phyloP scores from a whole-genome alignment of 2,888 invertebrate genomes.

The Aradus depressus region DNA sequence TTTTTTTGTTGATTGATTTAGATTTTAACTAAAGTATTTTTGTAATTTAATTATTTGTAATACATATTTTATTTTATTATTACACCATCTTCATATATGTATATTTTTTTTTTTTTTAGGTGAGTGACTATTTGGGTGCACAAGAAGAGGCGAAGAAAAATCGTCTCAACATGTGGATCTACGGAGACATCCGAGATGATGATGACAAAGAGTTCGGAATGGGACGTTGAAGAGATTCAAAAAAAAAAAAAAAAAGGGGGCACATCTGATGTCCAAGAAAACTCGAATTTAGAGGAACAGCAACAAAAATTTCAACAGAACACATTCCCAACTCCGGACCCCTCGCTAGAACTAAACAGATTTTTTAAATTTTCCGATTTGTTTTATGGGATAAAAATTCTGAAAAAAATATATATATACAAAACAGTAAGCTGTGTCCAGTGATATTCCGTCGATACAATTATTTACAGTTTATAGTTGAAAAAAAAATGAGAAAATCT shows the following conservation, averaged over 20 bases:
- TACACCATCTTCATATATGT: neutral
- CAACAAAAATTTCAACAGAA: constrained; percentile 9
- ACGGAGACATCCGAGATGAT: constrained; percentile 96
- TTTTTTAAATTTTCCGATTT: constrained; percentile 4
- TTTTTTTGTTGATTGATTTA: too few species aligned
- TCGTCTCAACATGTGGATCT: constrained; percentile 89
- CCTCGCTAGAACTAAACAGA: constrained; percentile 9
- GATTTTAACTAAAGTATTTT: neutral
- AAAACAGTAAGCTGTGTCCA: constrained; percentile 13
- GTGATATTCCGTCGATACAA: constrained; percentile 15
- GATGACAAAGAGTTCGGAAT: constrained; percentile 65
- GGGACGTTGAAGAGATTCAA: constrained; percentile 25
- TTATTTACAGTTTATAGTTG: too few species aligned
- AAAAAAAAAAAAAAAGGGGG: too few species aligned
- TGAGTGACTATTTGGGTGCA: constrained; percentile 70
- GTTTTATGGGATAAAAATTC: too few species aligned
- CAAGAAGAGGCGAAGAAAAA: constrained; percentile 76
- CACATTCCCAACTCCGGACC: constrained; percentile 14
- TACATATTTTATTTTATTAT: neutral
- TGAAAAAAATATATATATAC: constrained; percentile 8
- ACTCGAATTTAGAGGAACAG: neutral
- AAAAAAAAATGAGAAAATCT: too few species aligned
- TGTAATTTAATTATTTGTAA: neutral
- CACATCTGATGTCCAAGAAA: neutral
- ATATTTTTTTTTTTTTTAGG: constrained; percentile 37